Evolutionary conservation across 2,888 invertebrate species (phyloP), one percentile per base, ranked within the genome.

Genomic region (Elmis aenea): DNA sequence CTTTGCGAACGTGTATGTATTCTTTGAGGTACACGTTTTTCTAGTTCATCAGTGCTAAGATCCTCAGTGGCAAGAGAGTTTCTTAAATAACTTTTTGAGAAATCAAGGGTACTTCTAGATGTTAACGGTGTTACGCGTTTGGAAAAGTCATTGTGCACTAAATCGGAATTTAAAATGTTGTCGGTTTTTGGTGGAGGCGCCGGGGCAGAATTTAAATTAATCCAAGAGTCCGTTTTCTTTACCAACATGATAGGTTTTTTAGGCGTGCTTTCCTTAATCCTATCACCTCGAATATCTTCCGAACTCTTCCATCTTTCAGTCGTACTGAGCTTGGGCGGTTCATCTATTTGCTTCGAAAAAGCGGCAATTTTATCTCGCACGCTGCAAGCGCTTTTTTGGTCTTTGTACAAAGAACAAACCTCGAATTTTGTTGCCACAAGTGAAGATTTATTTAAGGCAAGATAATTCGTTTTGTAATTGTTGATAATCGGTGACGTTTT

Each of bases 301-400:
- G 41, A 36, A 32, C 43, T 40, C 38, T 45, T 44, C 28, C 34
- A 45, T 20, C 36, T 32, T 33, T 42, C 42, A 14, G 32, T 43
- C 10, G 32, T 11, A 18, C 11, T 33, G 13, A 11, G 13, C 9
- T 26, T 70, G 32, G 72, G 51, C 15, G 65, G 62, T 42, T 70
- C 68, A 9, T 71, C 55, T 40, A 71, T 69, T 21, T 64, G 68
- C 54, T 40, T 66, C 66, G 87, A 86, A 67, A 89, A 89, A 83
- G 88, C 85, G 38, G 88, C 88, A 54, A 89, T 89, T 70, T 88
- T 88, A 61, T 88, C 88, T 57, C 83, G 79, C 34, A 89, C 87
- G 56, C 86, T 87, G 48, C 79, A 80, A 66, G 84, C 84, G 46
- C 85, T 85, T 58, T 82, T 80, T 51, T 85, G 84, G 67, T 86